phyloP scores from a whole-genome alignment of 1,140 invertebrate species.

The Drosophila subobscura region DNA sequence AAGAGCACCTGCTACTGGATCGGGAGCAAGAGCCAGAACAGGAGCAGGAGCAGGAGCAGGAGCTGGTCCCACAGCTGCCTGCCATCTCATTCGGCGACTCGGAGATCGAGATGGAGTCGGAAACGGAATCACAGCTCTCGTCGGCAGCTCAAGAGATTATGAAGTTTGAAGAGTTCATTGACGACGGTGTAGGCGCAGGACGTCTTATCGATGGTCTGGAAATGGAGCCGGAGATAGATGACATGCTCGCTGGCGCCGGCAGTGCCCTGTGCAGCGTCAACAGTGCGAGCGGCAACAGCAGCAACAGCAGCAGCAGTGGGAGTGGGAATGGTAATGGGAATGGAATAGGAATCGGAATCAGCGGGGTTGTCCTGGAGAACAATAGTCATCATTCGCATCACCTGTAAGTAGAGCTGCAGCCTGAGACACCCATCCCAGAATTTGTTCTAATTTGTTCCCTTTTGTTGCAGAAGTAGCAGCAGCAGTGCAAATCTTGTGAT shows the following conservation, averaged over 20 bases:
- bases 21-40: conserved; percentile 27
- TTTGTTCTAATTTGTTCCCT: background rate
- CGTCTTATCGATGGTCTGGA: conserved; percentile 80
- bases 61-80: conserved; percentile 56
- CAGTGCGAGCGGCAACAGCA: conserved; percentile 62
- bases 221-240: conserved; percentile 80
- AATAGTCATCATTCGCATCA: conserved; percentile 60
- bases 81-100: conserved; percentile 69
- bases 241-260: conserved; percentile 62
- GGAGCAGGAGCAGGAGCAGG: conserved; percentile 38
- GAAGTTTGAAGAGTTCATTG: conserved; percentile 81
- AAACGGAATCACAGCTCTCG: conserved; percentile 77
- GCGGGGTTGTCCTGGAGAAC: conserved; percentile 52
- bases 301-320: conserved; percentile 63
- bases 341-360: conserved; percentile 49
- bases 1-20: conserved; percentile 40
- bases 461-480: conserved; percentile 40
- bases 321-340: conserved; percentile 64
- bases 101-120: conserved; percentile 74
- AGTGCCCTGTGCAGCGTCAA: conserved; percentile 59
- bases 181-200: conserved; percentile 77
- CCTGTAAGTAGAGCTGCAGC: conserved; percentile 48
- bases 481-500: conserved; percentile 73
- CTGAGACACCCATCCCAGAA: conserved; percentile 1
- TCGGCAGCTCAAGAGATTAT: conserved; percentile 78